phyloP scores from a whole-genome alignment of 1,140 invertebrate species.

The Chironomus striatipennis region DNA sequence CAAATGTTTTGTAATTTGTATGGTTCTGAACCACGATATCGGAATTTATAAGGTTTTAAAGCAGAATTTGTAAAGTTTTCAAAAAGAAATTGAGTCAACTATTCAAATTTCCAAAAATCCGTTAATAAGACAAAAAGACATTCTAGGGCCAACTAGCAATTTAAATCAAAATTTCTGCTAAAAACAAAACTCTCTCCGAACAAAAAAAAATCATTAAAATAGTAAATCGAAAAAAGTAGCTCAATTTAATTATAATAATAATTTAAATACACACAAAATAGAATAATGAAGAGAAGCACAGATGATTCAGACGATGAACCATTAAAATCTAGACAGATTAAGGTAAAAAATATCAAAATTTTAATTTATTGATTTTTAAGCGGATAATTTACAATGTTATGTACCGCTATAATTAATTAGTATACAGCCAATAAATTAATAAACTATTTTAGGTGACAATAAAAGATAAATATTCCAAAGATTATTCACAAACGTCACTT shows the following conservation, averaged over 20 bases:
- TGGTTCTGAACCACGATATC: too few species aligned
- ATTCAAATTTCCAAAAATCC: too few species aligned
- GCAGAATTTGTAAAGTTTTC: too few species aligned
- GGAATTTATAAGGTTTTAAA: too few species aligned
- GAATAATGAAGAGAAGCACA: not conserved
- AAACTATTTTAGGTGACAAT: not conserved
- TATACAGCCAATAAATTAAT: not conserved
- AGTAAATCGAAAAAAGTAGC: not conserved
- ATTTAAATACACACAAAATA: not conserved
- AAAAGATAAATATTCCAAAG: conserved; percentile 21
- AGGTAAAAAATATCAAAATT: not conserved
- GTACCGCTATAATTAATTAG: too few species aligned
- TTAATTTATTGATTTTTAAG: not conserved
- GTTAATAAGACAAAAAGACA: too few species aligned
- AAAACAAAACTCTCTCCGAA: too few species aligned
- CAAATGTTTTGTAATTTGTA: too few species aligned
- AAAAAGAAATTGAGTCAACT: too few species aligned
- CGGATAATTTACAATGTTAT: too few species aligned
- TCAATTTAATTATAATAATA: not conserved
- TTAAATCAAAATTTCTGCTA: too few species aligned
- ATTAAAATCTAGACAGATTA: not conserved
- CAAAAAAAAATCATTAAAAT: not conserved
- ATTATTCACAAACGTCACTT: conserved; percentile 43
- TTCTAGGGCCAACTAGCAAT: too few species aligned
- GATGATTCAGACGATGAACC: not conserved